A percentile compares a stretch with the other conserved stretches of the same genome.
phyloP scores from a whole-genome alignment of 2,888 invertebrate species.

The Eueremaeus valkanovi region DNA sequence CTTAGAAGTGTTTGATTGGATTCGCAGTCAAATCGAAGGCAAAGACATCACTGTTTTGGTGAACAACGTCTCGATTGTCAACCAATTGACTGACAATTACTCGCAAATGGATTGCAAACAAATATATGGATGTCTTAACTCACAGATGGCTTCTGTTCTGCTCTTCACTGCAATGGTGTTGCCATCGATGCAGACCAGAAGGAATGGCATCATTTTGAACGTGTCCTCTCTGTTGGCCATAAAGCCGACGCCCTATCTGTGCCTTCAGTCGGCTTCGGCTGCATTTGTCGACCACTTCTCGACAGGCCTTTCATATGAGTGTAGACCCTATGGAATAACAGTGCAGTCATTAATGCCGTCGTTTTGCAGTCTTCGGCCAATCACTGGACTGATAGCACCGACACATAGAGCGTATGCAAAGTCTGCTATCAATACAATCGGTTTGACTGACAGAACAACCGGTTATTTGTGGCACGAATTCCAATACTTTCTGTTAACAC shows the following conservation, averaged over 20 bases:
- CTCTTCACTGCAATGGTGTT: constrained; percentile 32
- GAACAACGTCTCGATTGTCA: neutral
- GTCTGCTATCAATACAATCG: constrained; percentile 4
- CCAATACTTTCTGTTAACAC: neutral
- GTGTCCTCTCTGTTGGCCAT: constrained; percentile 14
- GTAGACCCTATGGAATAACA: constrained; percentile 8
- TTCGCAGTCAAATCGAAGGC: constrained; percentile 5
- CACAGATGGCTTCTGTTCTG: neutral
- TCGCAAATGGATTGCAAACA: neutral
- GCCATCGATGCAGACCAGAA: constrained; percentile 12
- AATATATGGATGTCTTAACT: constrained; percentile 10
- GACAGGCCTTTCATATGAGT: constrained; percentile 14
- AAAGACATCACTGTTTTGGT: constrained; percentile 21
- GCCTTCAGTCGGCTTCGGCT: constrained; percentile 24
- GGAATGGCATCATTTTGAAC: constrained; percentile 28
- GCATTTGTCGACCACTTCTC: constrained; percentile 34
- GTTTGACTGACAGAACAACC: neutral
- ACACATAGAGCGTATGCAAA: neutral
- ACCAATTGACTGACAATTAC: neutral
- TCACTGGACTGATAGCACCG: neutral
- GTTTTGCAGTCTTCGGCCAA: neutral
- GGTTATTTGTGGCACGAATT: constrained; percentile 27
- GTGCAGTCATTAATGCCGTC: constrained; percentile 23
- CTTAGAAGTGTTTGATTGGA: neutral
- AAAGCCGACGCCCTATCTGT: neutral